phyloP scores from a whole-genome alignment of 2,888 invertebrate genomes.

The Brachyopa scutellaris region DNA sequence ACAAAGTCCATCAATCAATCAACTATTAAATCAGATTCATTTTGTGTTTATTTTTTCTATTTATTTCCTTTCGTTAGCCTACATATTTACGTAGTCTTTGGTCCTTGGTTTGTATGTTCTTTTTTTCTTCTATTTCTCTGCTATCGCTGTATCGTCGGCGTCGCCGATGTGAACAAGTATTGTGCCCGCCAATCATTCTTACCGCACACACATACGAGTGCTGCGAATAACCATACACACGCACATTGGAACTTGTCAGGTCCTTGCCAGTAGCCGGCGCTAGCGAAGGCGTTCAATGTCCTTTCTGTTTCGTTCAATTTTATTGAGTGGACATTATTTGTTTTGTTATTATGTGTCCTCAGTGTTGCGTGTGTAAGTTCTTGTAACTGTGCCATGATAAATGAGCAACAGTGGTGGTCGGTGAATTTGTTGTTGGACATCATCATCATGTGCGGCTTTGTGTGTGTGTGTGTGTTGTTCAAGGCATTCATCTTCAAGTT shows the following conservation, averaged over 20 bases:
- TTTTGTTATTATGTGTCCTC: slow-evolving; percentile 21
- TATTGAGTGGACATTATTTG: slow-evolving; percentile 59
- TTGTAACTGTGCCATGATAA: slow-evolving; percentile 28
- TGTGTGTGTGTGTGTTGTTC: neutral
- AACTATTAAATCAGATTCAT: slow-evolving; percentile 67
- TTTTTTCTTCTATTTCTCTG: neutral
- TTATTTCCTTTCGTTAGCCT: slow-evolving; percentile 25
- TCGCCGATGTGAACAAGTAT: neutral
- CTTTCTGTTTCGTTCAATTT: slow-evolving; percentile 21
- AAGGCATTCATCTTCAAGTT: slow-evolving; percentile 42
- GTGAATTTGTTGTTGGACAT: neutral
- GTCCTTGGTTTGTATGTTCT: neutral
- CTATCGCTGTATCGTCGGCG: neutral
- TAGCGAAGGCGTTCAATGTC: slow-evolving; percentile 1
- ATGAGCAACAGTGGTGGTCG: slow-evolving; percentile 36
- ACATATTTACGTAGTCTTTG: slow-evolving; percentile 17
- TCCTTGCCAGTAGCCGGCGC: too few relatives aligned
- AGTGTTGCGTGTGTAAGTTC: neutral
- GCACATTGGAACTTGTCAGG: neutral
- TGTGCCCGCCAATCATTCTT: slow-evolving; percentile 17
- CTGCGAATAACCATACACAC: slow-evolving; percentile 1
- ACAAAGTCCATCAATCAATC: slow-evolving; percentile 67
- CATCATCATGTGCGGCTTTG: neutral
- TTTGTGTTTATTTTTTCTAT: slow-evolving; percentile 25
- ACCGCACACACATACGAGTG: slow-evolving; percentile 32